A percentile compares a stretch with the other conserved stretches of the same genome.
These are phyloP conservation scores for Carassius gibelio DNA, from an alignment of 2,113 vertebrate species.

Conservation along the genomic window DNA sequence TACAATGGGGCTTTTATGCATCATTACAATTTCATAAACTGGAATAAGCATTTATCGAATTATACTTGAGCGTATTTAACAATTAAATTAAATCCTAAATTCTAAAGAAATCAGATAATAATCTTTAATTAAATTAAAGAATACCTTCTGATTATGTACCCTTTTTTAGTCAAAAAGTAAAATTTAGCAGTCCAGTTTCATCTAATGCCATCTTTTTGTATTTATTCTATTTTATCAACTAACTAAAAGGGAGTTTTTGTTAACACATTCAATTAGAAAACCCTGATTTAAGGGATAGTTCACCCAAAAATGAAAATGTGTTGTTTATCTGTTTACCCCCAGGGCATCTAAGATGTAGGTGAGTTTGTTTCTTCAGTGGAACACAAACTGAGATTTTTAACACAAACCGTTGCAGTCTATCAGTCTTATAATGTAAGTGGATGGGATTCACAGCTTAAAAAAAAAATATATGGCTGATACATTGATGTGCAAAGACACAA, in stretches of 20 bases:
- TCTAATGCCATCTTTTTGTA: background rate
- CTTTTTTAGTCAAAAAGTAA: background rate
- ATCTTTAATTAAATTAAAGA: background rate
- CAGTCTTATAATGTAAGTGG: too few relatives aligned
- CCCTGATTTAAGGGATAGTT: background rate
- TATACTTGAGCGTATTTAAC: background rate
- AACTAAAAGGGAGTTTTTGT: background rate
- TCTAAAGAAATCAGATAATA: background rate
- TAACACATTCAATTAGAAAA: slow-evolving; percentile 11
- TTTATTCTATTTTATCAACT: background rate
- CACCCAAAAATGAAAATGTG: too few relatives aligned
- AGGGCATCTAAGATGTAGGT: too few relatives aligned
- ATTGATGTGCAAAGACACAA: too few relatives aligned
- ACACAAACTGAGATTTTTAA: too few relatives aligned
- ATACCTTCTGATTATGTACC: background rate
- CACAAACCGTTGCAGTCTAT: too few relatives aligned
- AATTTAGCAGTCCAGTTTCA: background rate
- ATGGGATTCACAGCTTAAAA: too few relatives aligned
- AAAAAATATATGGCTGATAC: too few relatives aligned
- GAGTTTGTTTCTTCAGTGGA: too few relatives aligned
- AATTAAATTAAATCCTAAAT: background rate
- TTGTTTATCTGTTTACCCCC: too few relatives aligned
- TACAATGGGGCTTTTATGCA: background rate
- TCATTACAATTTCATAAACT: background rate
- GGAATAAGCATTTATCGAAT: background rate